phyloP scores from a whole-genome alignment of 2,113 vertebrate species.

The Trichechus manatus region DNA sequence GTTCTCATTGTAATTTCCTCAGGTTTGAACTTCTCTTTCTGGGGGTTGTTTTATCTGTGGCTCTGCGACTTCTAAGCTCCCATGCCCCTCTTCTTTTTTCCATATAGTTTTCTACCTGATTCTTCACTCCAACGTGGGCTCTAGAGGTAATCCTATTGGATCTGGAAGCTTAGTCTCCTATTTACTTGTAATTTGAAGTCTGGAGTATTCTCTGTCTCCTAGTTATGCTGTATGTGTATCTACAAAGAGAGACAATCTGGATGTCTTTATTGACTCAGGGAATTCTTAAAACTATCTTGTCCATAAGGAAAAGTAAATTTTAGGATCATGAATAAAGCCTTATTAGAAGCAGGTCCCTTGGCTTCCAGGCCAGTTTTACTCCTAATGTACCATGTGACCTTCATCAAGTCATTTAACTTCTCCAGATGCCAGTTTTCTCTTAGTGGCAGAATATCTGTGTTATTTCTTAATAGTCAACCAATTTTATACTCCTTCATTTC shows the following conservation, averaged over 20 bases:
- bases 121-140: not conserved
- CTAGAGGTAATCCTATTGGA: not conserved
- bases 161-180: not conserved
- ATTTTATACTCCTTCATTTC: not conserved
- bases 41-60: not conserved
- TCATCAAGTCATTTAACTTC: slow-evolving; percentile 14
- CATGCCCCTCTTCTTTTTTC: not conserved
- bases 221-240: not conserved
- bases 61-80: not conserved
- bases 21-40: not conserved
- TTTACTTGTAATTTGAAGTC: not conserved
- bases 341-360: not conserved
- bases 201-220: not conserved
- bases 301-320: slow-evolving; percentile 23
- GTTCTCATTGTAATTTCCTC: not conserved
- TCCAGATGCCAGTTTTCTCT: not conserved
- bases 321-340: not conserved
- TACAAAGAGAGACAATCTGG: not conserved
- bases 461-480: not conserved
- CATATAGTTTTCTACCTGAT: not conserved
- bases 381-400: not conserved
- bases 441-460: not conserved
- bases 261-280: not conserved
- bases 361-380: not conserved
- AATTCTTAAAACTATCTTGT: slow-evolving; percentile 50